Conservation (phyloP, 1,140 invertebrate species). For the Bicyclus anynana region DNA sequence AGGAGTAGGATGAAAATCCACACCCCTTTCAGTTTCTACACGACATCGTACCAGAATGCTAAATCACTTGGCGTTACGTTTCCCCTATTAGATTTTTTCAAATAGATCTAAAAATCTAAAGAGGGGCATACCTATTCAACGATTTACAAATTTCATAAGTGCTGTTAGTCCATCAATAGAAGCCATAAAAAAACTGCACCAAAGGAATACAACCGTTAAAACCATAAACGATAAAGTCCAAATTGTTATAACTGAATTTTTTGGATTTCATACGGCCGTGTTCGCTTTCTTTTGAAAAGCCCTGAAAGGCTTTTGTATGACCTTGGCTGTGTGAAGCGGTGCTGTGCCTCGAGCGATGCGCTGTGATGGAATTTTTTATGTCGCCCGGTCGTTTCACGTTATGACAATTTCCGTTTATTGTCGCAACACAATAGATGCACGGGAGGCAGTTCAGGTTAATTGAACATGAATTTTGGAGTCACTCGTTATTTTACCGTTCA, state of each 20-base stretch:
- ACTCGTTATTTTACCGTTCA: slow-evolving; percentile 11
- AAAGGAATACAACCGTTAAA: not conserved
- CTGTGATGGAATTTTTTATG: slow-evolving; percentile 64
- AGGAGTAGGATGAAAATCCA: too few relatives aligned
- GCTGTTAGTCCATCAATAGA: not conserved
- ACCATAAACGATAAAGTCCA: not conserved
- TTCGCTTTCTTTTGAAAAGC: slow-evolving; percentile 36
- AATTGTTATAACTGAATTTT: not conserved
- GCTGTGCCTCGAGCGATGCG: slow-evolving; percentile 38
- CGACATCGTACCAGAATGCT: too few relatives aligned
- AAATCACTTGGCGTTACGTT: too few relatives aligned
- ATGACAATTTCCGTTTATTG: slow-evolving; percentile 62
- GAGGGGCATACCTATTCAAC: too few relatives aligned
- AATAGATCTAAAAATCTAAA: too few relatives aligned
- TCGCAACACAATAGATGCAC: slow-evolving; percentile 35
- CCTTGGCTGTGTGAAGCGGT: slow-evolving; percentile 39
- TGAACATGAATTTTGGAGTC: slow-evolving; percentile 50
- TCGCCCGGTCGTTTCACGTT: slow-evolving; percentile 38
- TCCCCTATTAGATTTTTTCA: too few relatives aligned
- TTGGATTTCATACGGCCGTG: not conserved
- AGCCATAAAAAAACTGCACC: not conserved
- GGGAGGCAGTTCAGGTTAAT: slow-evolving; percentile 34
- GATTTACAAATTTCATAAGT: not conserved
- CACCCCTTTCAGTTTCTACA: too few relatives aligned
- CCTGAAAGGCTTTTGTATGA: slow-evolving; percentile 47